Conservation (phyloP, 2,113 vertebrate genomes). For the Microtus ochrogaster region DNA sequence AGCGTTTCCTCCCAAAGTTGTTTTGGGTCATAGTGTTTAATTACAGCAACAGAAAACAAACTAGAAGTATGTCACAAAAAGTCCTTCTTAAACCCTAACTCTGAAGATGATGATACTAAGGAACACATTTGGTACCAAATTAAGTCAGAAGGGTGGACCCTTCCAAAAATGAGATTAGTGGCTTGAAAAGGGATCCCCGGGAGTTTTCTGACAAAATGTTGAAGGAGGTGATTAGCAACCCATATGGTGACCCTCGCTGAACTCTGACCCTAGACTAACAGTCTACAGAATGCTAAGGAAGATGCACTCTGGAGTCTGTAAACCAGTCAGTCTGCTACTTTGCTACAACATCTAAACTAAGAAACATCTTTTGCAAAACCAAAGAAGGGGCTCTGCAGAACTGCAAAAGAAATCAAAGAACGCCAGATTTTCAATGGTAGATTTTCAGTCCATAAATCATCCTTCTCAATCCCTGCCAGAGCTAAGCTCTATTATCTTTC, state of each 20-base stretch:
- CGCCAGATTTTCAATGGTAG: neutral
- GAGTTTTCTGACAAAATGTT: neutral
- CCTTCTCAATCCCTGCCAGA: slow-evolving; percentile 6
- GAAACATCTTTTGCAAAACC: neutral
- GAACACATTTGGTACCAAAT: neutral
- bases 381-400: neutral
- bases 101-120: neutral
- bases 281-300: neutral
- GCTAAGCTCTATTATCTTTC: neutral
- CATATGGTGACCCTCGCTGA: neutral
- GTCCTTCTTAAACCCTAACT: neutral
- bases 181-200: neutral
- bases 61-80: neutral
- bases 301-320: neutral
- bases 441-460: neutral
- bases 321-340: neutral
- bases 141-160: neutral
- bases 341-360: neutral
- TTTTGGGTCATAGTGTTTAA: neutral
- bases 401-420: slow-evolving; percentile 22
- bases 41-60: neutral
- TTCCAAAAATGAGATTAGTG: neutral
- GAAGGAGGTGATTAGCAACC: neutral
- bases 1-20: neutral
- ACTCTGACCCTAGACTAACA: neutral